Base-by-base conservation (phyloP, 2,888 invertebrate species). In the Portevinia maculata region DNA sequence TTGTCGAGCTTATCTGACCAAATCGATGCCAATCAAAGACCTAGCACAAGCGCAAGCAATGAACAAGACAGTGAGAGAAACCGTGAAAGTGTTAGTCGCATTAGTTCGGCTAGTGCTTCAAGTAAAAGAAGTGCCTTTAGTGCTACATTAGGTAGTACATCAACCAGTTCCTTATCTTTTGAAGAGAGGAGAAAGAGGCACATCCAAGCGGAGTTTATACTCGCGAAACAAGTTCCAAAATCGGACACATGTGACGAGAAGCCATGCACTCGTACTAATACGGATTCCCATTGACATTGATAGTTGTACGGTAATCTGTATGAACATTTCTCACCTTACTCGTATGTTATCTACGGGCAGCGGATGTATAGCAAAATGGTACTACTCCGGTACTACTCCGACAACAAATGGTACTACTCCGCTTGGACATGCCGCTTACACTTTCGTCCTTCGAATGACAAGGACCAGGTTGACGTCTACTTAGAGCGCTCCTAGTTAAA, bases 161-260 rank as follows among this genome's bases (percentile, higher is more conserved):
- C n/a, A 9, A 19, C 1, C 17, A 17, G 19, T 9, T 1, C n/a
- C 3, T 34, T 28, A 11, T 30, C 73, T 0, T 84, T 84, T 17
- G 13, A 55, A 11, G 46, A 59, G 19, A 62, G 64, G 21, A 62
- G 76, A 11, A 57, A 52, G 28, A 59, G 52, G 5, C 76, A 81
- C 17, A 44, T 69, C 8, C 34, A 41, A 9, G 44, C 74, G 3
- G 84, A 81, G 52, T 83, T 39, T 60, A 34, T 13, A 3, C 52
- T 65, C 3, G 57, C 62, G 0, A 79, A 53, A 62, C 79, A 74
- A 21, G 52, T 60, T 44, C 17, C 52, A 11, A 15, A 7, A 9
- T 6, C 17, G 15, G 52, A 30, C 3, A 4, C 1, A 21, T 7
- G 44, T 21, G 19, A 44, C 44, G 17, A 19, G 19, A 9, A 19